Base-by-base conservation (phyloP, 2,113 vertebrate genomes). In the Tenrec ecaudatus region DNA sequence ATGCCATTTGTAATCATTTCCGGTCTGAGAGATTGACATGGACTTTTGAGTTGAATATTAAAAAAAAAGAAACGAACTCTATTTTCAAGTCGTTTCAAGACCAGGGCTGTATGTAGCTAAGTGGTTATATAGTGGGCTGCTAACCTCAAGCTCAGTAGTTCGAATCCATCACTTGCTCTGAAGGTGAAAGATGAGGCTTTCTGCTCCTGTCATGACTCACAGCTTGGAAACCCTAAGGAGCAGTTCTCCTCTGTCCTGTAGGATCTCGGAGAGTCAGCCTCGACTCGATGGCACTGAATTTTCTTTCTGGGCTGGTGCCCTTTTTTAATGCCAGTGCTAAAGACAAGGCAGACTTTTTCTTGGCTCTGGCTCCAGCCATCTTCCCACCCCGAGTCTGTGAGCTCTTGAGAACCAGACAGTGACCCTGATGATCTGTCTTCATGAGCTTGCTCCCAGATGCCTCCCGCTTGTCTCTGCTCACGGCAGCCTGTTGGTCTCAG, bases 1-100 rank as follows among this genome's bases (percentile, higher is more conserved):
- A 57, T 29, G 73, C 25, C 31, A 80, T 68, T 88, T 75, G 27
- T 91, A 85, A 76, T 31, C 10, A 53, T 76, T 84, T 92, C 22
- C 53, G 22, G 68, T 75, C 47, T 77, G 43, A 91, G 75, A 80
- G 47, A 15, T 23, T 69, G n/a, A 43, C 29, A 60, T 80, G 90
- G 60, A 88, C 73, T 47, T 88, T 85, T 43, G 3, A 76, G 25
- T 69, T 83, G 36, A 53, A 10, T 53, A 53, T 7, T 53, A 12
- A 53, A 53, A 53, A 47, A 10, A 53, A 53, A 53, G 12, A 53
- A 53, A 53, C 40, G 7, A 40, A 9, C 60, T 81, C n/a, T 43
- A 81, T 38, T 78, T 57, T 90, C 82, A 58, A 57, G 66, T 92
- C 58, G 71, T 11, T 82, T 91, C 77, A 71, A n/a, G 27, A 69